Base-by-base conservation (phyloP, 2,113 vertebrate species). In the Burhinus bistriatus region DNA sequence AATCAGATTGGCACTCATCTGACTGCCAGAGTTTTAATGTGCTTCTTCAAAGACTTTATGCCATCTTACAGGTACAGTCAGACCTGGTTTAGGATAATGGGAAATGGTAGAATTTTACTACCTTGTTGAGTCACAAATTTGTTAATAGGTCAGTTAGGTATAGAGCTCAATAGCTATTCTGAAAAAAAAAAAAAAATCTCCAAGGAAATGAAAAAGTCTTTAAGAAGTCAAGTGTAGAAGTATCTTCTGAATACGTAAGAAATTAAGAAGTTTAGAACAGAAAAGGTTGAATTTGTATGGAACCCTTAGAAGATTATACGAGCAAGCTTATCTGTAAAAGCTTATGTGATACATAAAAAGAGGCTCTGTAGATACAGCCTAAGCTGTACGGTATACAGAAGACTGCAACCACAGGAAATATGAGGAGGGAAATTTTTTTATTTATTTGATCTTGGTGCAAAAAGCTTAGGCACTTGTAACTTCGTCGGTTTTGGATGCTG, bases 221-320 rank as follows among this genome's bases (percentile, higher is more conserved):
- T 87, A 76, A 71, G 47, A 38, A 91, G 52, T 88, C 20, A 76
- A 83, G 27, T 84, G 40, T 68, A 59, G 89, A 79, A 94, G 47
- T 89, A 79, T 40, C 47, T 79, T 93, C 72, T 76, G 93, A 91
- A 76, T 82, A 69, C 82, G 29, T 52, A 89, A 89, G 89, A 93
- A 95, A 96, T 87, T 59, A 96, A 94, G 83, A 87, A 30, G n/a
- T 93, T 95, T 94, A 89, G 54, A 73, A 92, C 19, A 61, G 27
- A 68, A 93, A 87, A 79, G 29, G 40, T 80, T 94, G 80, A 94
- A 89, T 94, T 92, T 72, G 22, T 75, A 12, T 65, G 69, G 55
- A 87, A 64, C 16, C 30, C 19, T 69, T 82, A 68, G 57, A 76
- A 52, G 87, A 95, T 96, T 87, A 87, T 34, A 93, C 93, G 70